phyloP scores from a whole-genome alignment of 2,888 invertebrate species.

The Ormyrus labotus region DNA sequence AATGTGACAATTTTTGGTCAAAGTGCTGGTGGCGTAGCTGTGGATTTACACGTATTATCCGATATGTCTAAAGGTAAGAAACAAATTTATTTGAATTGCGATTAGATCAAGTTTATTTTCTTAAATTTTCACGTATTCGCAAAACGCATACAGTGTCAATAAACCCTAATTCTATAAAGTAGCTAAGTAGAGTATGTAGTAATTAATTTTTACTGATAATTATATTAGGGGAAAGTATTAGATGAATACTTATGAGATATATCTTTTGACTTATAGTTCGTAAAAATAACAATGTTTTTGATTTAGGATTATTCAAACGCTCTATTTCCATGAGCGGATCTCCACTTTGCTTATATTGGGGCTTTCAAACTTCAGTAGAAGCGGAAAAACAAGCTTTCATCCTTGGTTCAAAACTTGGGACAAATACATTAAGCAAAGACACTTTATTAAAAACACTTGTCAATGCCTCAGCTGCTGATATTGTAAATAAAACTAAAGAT shows the following conservation, averaged over 20 bases:
- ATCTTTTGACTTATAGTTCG: too few relatives aligned
- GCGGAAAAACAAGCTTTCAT: constrained; percentile 52
- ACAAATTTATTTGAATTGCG: too few relatives aligned
- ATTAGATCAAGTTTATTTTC: too few relatives aligned
- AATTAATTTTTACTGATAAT: not conserved
- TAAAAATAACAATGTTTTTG: not conserved
- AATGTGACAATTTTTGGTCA: constrained; percentile 78
- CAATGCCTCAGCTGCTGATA: not conserved
- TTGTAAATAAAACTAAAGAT: not conserved
- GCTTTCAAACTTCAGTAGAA: constrained; percentile 51
- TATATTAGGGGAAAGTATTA: not conserved
- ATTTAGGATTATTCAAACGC: constrained; percentile 57
- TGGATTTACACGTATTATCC: constrained; percentile 61
- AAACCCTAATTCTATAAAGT: too few relatives aligned
- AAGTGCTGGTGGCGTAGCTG: constrained; percentile 76
- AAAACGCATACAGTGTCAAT: too few relatives aligned
- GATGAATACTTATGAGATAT: too few relatives aligned
- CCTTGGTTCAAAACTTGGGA: constrained; percentile 54
- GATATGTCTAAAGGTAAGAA: constrained; percentile 59
- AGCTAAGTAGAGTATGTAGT: too few relatives aligned
- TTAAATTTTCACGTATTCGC: too few relatives aligned
- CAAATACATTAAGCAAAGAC: constrained; percentile 25
- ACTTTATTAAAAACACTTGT: constrained; percentile 16
- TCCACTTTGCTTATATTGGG: constrained; percentile 59
- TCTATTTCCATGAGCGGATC: constrained; percentile 62